These are phyloP conservation scores for Melierax canorus DNA, from an alignment of 2,113 vertebrate species.

Conservation along the genomic window DNA sequence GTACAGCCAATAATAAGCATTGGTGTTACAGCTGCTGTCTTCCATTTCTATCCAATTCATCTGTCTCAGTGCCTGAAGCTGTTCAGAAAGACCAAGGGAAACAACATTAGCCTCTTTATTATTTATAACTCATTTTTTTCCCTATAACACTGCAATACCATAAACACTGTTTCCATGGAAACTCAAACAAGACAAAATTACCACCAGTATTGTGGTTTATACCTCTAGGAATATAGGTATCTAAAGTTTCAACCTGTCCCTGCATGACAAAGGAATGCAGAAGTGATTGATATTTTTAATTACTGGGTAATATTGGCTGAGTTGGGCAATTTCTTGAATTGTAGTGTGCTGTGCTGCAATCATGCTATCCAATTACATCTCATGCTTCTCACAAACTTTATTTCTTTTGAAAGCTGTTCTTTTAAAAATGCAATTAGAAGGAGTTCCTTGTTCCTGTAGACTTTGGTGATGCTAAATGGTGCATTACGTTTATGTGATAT, in stretches of 20 bases:
- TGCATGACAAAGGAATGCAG: neutral
- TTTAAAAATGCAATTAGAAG: neutral
- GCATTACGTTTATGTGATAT: neutral
- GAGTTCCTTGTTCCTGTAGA: neutral
- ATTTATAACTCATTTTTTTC: slow-evolving; percentile 69
- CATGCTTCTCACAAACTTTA: neutral
- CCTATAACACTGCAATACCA: slow-evolving; percentile 61
- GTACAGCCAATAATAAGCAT: slow-evolving; percentile 19
- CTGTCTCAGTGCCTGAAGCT: slow-evolving; percentile 58
- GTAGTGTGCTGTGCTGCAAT: neutral
- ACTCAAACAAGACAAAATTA: slow-evolving; percentile 62
- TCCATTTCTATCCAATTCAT: slow-evolving; percentile 62
- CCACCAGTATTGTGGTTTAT: slow-evolving; percentile 51
- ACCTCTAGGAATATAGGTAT: slow-evolving; percentile 53
- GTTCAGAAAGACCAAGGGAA: slow-evolving; percentile 67
- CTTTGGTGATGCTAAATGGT: neutral
- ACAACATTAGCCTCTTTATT: slow-evolving; percentile 70
- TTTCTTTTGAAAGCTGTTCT: neutral
- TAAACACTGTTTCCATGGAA: slow-evolving; percentile 74
- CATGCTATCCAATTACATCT: neutral
- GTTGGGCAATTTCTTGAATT: neutral
- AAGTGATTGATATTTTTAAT: slow-evolving; percentile 42
- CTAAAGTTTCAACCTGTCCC: slow-evolving; percentile 31
- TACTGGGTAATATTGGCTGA: neutral
- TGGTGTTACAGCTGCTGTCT: slow-evolving; percentile 56